phyloP scores from a whole-genome alignment of 2,113 vertebrate genomes.

The Callaeas wilsoni region DNA sequence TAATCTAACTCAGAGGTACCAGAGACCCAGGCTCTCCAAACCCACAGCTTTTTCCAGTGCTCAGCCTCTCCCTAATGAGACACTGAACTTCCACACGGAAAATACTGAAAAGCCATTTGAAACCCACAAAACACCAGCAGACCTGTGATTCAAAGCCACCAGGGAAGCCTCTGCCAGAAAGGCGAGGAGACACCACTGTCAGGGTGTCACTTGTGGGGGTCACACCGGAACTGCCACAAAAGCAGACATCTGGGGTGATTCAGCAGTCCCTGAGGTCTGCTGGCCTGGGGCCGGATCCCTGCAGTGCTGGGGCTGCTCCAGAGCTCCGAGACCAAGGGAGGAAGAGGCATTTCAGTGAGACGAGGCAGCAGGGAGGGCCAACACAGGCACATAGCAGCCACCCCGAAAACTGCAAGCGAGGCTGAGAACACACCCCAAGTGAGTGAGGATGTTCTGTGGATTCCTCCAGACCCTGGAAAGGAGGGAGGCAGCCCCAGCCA shows the following conservation, averaged over 20 bases:
- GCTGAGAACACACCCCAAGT: neutral
- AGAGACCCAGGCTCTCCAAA: neutral
- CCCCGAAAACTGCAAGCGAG: accelerated
- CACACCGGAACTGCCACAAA: neutral
- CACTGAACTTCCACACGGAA: neutral
- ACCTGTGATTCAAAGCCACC: neutral
- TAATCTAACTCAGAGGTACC: neutral
- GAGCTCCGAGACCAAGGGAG: neutral
- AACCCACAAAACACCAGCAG: neutral
- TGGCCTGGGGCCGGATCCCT: neutral
- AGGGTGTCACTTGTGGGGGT: neutral
- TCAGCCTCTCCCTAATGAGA: neutral
- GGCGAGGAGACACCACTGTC: neutral
- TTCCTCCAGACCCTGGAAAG: neutral
- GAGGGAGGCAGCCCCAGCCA: neutral
- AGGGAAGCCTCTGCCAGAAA: neutral
- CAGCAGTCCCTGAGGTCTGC: neutral
- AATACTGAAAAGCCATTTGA: neutral
- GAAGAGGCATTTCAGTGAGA: neutral
- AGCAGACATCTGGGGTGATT: neutral
- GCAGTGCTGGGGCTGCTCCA: neutral
- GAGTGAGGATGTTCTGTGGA: neutral
- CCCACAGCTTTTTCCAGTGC: neutral
- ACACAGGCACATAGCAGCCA: neutral
- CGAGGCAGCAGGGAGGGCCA: neutral